Evolutionary conservation across 2,113 vertebrate genomes (phyloP).

Genomic region (Rutilus rutilus): DNA sequence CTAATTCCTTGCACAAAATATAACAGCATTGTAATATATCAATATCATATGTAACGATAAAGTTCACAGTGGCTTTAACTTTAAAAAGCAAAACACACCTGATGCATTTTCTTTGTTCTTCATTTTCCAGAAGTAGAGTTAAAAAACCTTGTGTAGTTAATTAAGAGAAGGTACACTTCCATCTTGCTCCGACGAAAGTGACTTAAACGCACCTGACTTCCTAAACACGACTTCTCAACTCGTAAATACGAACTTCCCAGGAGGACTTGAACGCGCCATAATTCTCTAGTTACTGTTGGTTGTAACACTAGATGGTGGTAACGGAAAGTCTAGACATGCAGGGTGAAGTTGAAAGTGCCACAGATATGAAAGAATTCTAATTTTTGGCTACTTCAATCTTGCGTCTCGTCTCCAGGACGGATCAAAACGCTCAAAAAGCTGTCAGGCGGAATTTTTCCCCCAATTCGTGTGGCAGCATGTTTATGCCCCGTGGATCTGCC

Average conservation of each 20-base stretch:
- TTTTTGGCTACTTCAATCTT: slow-evolving; percentile 21
- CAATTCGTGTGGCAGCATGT: slow-evolving; percentile 34
- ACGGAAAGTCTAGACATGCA: background rate
- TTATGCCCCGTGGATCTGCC: slow-evolving; percentile 9
- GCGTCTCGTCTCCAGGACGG: slow-evolving; percentile 14
- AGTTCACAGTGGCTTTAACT: background rate
- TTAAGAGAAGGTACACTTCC: too few relatives aligned
- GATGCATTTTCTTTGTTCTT: background rate
- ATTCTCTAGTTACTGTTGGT: background rate
- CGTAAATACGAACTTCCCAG: too few relatives aligned
- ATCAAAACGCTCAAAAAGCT: slow-evolving; percentile 35
- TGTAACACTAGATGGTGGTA: slow-evolving; percentile 50
- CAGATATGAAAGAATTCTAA: background rate
- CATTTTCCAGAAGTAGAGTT: background rate
- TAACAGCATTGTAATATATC: background rate
- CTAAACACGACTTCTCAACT: too few relatives aligned
- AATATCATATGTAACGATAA: background rate
- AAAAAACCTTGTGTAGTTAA: background rate
- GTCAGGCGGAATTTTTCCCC: slow-evolving; percentile 5
- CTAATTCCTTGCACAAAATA: background rate
- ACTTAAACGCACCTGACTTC: too few relatives aligned
- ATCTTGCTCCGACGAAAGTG: too few relatives aligned
- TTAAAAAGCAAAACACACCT: background rate
- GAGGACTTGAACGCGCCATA: too few relatives aligned
- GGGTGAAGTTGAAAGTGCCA: slow-evolving; percentile 1